These are phyloP conservation scores for Porites lutea DNA, from an alignment of 64 coral and sea anemone genomes.

Conservation along the genomic window DNA sequence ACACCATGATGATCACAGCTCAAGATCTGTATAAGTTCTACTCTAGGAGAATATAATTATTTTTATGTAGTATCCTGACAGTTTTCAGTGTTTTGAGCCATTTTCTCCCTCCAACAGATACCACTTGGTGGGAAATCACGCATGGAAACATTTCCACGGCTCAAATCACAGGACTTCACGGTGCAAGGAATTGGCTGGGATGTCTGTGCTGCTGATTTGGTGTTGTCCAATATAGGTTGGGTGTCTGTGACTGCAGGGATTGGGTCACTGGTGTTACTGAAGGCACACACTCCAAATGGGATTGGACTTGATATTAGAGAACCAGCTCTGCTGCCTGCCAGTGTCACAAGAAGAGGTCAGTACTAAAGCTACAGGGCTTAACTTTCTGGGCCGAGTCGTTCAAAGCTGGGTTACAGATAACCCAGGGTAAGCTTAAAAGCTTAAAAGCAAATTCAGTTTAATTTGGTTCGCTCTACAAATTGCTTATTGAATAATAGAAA, in stretches of 20 bases:
- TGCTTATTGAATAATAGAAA: too few species aligned
- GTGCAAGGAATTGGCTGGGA: conserved; percentile 83
- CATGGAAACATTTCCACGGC: conserved; percentile 84
- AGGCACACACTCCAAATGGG: conserved; percentile 88
- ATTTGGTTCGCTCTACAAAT: too few species aligned
- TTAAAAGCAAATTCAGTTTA: too few species aligned
- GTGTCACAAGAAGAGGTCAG: conserved; percentile 82
- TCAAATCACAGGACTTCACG: conserved; percentile 66
- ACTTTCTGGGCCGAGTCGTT: too few species aligned
- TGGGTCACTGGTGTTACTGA: conserved; percentile 74
- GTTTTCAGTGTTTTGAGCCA: background rate
- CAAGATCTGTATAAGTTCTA: too few species aligned
- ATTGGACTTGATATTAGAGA: conserved; percentile 74
- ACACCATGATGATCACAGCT: too few species aligned
- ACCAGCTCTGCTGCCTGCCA: conserved; percentile 84
- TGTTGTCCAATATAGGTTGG: conserved; percentile 96
- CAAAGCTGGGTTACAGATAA: too few species aligned
- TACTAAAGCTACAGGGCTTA: background rate
- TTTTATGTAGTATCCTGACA: background rate
- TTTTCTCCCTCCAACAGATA: conserved; percentile 51
- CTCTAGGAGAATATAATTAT: too few species aligned
- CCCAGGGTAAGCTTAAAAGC: too few species aligned
- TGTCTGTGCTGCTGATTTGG: conserved; percentile 90
- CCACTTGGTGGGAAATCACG: conserved; percentile 74
- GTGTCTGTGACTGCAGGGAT: conserved; percentile 89